These are phyloP conservation scores for Hydrozoanthus gracilis DNA, from an alignment of 92 coral and sea anemone species.

Conservation along the genomic window DNA sequence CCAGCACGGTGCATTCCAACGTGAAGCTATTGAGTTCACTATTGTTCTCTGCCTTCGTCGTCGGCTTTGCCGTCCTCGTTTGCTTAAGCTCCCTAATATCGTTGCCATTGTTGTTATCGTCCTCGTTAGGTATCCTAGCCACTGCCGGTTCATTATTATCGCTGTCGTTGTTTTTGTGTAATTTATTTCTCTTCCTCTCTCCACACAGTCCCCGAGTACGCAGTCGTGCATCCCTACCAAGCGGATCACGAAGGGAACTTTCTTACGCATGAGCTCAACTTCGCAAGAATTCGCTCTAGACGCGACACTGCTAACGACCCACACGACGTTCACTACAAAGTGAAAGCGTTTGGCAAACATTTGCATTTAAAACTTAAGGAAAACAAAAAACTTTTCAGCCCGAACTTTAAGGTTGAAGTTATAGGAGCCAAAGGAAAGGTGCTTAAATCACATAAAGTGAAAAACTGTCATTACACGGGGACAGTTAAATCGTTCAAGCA, in stretches of 20 bases:
- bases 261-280: constrained; percentile 84
- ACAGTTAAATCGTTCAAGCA: constrained; percentile 68
- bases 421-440: constrained; percentile 83
- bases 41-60: too few species aligned
- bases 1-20: too few species aligned
- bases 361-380: constrained; percentile 83
- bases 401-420: constrained; percentile 86
- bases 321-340: constrained; percentile 82
- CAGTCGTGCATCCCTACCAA: constrained; percentile 82
- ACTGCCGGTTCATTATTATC: too few species aligned
- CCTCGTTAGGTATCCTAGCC: too few species aligned
- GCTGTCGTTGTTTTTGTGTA: neutral
- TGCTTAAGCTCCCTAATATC: too few species aligned
- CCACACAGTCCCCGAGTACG: constrained; percentile 88
- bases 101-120: too few species aligned
- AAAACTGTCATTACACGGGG: constrained; percentile 92
- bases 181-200: neutral
- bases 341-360: constrained; percentile 86
- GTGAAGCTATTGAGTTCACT: too few species aligned
- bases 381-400: constrained; percentile 84
- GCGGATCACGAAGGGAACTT: constrained; percentile 79
- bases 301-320: constrained; percentile 51
- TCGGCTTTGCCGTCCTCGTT: too few species aligned
- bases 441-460: constrained; percentile 82
- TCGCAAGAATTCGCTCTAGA: constrained; percentile 83